Base-by-base conservation (phyloP, 2,888 invertebrate genomes). In the Chymomyza fuscimana region DNA sequence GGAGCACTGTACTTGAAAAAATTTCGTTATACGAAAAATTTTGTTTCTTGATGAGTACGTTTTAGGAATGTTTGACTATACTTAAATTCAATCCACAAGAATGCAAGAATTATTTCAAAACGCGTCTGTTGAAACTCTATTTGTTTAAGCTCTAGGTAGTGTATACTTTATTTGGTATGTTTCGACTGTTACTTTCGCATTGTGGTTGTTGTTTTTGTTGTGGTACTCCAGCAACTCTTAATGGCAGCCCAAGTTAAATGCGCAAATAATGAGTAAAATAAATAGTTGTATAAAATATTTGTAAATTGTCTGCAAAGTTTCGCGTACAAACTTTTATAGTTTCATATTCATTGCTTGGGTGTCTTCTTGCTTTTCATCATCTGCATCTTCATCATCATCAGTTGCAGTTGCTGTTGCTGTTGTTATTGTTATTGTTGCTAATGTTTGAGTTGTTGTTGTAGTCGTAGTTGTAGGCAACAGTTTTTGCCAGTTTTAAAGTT, bases 201-300 rank as follows among this genome's bases (percentile, higher is more conserved):
- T 51, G 54, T n/a, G 7, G 54, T 10, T 19, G 54, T n/a, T 5
- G 10, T 54, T 22, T 5, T 54, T 22, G 22, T 58, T 25, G 12
- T 10, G 7, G 29, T 10, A 12, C 40, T 46, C 12, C 5, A 15
- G 22, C 58, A 46, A 46, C 58, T 7, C 19, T 59, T 54, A 22
- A 52, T 71, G 32, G 62, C 10, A 46, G 70, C 70, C 68, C 71
- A 71, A 74, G 68, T 68, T 77, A 77, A 77, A 77, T 77, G 77
- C 71, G 71, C 77, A 77, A 77, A 77, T 77, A 77, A 77, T 77
- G 77, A 77, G 77, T 77, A 74, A 77, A 77, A 77, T 77, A 77
- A 77, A 77, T 77, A 77, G 77, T 77, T 77, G 77, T 73, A 77
- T 77, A 77, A 77, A 77, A 77, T 77, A 77, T 77, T 77, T 77